Evolutionary conservation across 2,888 invertebrate species (phyloP), one percentile per base, ranked within the genome.

Genomic region (Anagyrus pseudococci): DNA sequence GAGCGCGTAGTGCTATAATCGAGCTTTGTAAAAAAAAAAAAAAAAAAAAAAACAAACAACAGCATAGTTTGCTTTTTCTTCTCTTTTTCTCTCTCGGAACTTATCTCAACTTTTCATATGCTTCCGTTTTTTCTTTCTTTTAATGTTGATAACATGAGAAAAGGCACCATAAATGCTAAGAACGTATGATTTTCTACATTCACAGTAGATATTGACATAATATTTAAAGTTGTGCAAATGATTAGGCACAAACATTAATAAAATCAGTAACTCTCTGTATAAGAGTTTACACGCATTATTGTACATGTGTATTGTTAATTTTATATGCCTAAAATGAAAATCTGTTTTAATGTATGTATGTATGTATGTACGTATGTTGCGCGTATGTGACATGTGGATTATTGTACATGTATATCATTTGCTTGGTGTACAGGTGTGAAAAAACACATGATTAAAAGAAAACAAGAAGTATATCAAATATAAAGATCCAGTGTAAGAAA

Each of bases 311-410:
- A 58, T 65, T 61, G 53, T 61, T 66, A 59, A 66, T 56, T 47
- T 62, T 59, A 59, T 58, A 52, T 58, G 61, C 64, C 61, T 67
- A 67, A 62, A 62, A 62, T 64, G 64, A 64, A 64, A 53, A 59
- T 49, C 64, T 61, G 61, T 67, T n/a, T n/a, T 64, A 50, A 64
- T 65, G 64, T 50, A 59, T 46, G 10, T 43, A 4, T 46, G 23
- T 19, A 46, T 43, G 23, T 50, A 4, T 46, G 23, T 19, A 46
- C 33, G 23, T 50, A 40, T 41, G 10, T 29, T 29, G 29, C 8
- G 33, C 33, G 33, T 37, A 37, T 37, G 33, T 37, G 15, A 37
- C 15, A 15, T 37, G 33, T 15, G 15, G 15, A 37, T 37, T 65
- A 62, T 37, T 59, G 33, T 2, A 25, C 44, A 44, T 56, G 47